These are phyloP conservation scores for Macroramphosus scolopax DNA, from an alignment of 2,797 vertebrate species.

Conservation along the genomic window DNA sequence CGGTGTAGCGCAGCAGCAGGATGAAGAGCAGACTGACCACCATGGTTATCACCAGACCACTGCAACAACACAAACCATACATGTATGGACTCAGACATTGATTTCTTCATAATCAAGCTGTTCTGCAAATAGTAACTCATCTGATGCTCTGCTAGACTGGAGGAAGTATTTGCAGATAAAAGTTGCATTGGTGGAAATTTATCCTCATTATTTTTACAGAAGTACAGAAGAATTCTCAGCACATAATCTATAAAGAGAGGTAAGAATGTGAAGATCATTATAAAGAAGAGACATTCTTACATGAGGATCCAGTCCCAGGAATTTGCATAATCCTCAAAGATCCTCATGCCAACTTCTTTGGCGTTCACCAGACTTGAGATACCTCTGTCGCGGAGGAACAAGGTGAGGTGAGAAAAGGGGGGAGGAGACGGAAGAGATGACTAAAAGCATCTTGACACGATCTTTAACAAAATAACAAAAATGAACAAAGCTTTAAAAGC, in stretches of 20 bases:
- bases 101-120: too few relatives aligned
- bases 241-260: not conserved
- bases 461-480: too few relatives aligned
- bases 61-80: constrained; percentile 62
- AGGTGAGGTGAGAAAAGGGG: constrained; percentile 5
- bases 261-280: not conserved
- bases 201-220: too few relatives aligned
- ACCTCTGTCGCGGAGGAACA: constrained; percentile 70
- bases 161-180: too few relatives aligned
- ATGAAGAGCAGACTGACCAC: constrained; percentile 89
- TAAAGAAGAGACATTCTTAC: constrained; percentile 77
- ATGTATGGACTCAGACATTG: too few relatives aligned
- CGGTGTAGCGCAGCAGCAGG: constrained; percentile 88
- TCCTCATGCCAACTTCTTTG: constrained; percentile 87
- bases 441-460: constrained; percentile 41
- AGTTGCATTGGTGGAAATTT: too few relatives aligned
- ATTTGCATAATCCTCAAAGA: constrained; percentile 94
- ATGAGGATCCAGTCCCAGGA: constrained; percentile 96
- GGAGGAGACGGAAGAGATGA: too few relatives aligned
- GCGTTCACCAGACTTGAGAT: constrained; percentile 86
- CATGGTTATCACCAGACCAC: constrained; percentile 90
- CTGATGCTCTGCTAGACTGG: too few relatives aligned
- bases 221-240: too few relatives aligned
- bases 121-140: too few relatives aligned
- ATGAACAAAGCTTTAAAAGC: constrained; percentile 35